phyloP scores from a whole-genome alignment of 1,140 invertebrate genomes.

The Panulirus ornatus region DNA sequence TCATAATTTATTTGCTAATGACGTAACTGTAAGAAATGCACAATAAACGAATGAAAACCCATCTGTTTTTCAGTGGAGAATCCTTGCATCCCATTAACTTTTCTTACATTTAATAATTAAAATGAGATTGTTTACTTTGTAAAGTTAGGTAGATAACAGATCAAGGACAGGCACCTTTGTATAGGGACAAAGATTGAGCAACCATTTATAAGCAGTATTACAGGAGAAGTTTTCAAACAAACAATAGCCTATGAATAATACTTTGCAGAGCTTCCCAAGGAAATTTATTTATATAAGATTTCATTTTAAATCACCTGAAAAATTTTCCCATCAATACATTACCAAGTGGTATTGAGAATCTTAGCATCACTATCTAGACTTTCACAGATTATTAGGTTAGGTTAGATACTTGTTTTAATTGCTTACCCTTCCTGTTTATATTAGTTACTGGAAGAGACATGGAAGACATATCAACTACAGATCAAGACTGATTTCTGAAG shows the following conservation, averaged over 20 bases:
- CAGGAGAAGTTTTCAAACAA: neutral
- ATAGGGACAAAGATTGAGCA: no score
- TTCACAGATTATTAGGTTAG: no score
- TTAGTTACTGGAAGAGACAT: neutral
- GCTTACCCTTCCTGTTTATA: neutral
- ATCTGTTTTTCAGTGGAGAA: conserved; percentile 55
- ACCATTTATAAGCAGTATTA: neutral
- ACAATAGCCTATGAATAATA: neutral
- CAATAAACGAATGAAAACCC: conserved; percentile 67
- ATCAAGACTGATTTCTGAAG: neutral
- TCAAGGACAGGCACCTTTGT: no score
- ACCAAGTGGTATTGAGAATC: no score
- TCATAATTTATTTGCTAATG: conserved; percentile 69
- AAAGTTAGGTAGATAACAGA: neutral
- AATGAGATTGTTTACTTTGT: neutral
- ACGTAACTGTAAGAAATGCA: conserved; percentile 69
- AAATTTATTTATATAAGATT: no score
- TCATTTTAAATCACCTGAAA: no score
- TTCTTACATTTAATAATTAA: no score
- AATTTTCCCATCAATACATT: no score
- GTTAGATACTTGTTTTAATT: neutral
- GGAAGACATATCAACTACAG: neutral
- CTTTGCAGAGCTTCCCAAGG: no score
- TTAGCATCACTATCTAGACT: no score
- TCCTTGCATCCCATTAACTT: conserved; percentile 1